A percentile compares a stretch with the other conserved stretches of the same genome.
Evolutionary conservation across 1,140 invertebrate species (phyloP).

Genomic region (Drosophila bifasciata): DNA sequence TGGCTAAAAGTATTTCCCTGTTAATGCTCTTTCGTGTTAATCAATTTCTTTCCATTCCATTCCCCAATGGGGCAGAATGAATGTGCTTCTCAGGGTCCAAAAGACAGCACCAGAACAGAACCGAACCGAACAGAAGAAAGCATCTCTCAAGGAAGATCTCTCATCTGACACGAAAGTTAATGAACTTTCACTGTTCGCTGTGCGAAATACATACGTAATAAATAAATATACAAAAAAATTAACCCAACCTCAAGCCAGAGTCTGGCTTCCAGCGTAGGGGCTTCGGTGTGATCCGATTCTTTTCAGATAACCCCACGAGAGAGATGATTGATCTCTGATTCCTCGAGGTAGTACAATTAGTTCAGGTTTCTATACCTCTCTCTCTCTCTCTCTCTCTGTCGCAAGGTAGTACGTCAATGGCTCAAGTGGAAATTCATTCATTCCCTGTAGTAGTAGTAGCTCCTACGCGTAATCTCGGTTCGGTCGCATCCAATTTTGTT

Average conservation of each 20-base stretch:
- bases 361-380: slow-evolving; percentile 11
- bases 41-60: slow-evolving; percentile 52
- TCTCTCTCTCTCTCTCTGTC: neutral
- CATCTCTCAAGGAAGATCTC: too few species aligned
- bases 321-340: slow-evolving; percentile 29
- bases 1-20: slow-evolving; percentile 76
- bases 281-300: too few species aligned
- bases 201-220: too few species aligned
- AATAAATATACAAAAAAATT: too few species aligned
- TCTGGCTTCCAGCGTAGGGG: too few species aligned
- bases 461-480: too few species aligned
- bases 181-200: too few species aligned
- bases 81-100: slow-evolving; percentile 16
- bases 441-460: slow-evolving; percentile 19
- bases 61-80: slow-evolving; percentile 22
- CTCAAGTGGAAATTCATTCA: slow-evolving; percentile 60
- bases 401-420: slow-evolving; percentile 56
- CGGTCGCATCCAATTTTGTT: slow-evolving; percentile 13
- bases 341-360: slow-evolving; percentile 41
- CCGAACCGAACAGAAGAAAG: too few species aligned
- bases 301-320: slow-evolving; percentile 49
- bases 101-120: too few species aligned
- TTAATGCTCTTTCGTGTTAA: slow-evolving; percentile 62
- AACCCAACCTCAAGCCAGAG: too few species aligned
- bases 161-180: too few species aligned